phyloP scores from a whole-genome alignment of 1,140 invertebrate genomes.

The Akabosia matsudoensis region DNA sequence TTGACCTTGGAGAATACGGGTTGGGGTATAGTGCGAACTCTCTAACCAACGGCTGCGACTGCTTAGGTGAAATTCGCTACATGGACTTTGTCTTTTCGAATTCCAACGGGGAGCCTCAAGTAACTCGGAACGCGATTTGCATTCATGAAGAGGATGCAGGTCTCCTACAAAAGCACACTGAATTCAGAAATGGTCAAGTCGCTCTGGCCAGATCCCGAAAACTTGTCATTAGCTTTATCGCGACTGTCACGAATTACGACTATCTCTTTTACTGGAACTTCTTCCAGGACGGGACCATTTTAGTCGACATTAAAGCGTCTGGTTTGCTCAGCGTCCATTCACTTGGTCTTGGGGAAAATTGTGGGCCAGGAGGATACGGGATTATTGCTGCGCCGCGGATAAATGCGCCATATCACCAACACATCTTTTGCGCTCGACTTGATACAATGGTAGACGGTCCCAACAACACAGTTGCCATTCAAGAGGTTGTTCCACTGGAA shows the following conservation, averaged over 20 bases:
- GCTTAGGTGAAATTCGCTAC: not conserved
- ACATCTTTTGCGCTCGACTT: slow-evolving; percentile 42
- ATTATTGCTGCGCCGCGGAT: slow-evolving; percentile 31
- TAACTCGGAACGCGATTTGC: slow-evolving; percentile 7
- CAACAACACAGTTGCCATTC: slow-evolving; percentile 35
- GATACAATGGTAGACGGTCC: slow-evolving; percentile 44
- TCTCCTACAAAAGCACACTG: slow-evolving; percentile 41
- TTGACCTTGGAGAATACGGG: slow-evolving; percentile 12
- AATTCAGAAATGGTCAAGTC: slow-evolving; percentile 39
- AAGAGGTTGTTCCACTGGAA: slow-evolving; percentile 36
- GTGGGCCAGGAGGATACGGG: slow-evolving; percentile 28
- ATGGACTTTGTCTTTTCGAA: slow-evolving; percentile 1
- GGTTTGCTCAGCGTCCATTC: slow-evolving; percentile 40
- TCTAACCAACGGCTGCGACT: not conserved
- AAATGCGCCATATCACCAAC: slow-evolving; percentile 42
- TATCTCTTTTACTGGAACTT: slow-evolving; percentile 43
- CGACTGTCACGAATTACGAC: slow-evolving; percentile 45
- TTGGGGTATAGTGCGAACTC: not conserved
- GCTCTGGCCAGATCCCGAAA: slow-evolving; percentile 18
- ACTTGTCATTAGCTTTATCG: slow-evolving; percentile 43
- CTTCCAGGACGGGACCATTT: slow-evolving; percentile 40
- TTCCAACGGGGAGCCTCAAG: not conserved
- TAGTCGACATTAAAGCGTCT: slow-evolving; percentile 40
- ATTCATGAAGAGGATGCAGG: slow-evolving; percentile 19
- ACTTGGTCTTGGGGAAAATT: slow-evolving; percentile 7